phyloP scores from a whole-genome alignment of 1,140 invertebrate species.

The Leptinotarsa texana region DNA sequence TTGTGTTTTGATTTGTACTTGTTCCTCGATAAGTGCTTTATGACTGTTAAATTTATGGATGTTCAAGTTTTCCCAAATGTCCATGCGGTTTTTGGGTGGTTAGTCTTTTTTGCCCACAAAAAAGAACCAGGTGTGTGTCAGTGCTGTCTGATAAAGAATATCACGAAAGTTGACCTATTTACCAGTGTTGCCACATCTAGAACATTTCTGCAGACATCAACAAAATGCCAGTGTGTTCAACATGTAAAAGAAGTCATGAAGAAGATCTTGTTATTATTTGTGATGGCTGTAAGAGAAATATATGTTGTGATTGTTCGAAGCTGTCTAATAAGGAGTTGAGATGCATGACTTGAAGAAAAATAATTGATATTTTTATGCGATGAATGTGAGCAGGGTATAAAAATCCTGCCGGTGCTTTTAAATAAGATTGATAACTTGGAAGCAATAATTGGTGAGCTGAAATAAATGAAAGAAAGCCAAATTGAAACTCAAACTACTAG shows the following conservation, averaged over 20 bases:
- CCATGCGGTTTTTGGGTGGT: background rate
- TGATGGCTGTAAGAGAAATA: background rate
- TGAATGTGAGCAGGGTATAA: background rate
- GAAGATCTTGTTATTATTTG: background rate
- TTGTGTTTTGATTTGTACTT: no score
- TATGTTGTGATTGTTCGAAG: conserved; percentile 3
- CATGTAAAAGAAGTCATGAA: conserved; percentile 2
- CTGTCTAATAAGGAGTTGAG: background rate
- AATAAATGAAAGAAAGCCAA: no score
- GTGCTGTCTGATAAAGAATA: background rate
- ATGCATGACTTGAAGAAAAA: conserved; percentile 7
- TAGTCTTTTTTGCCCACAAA: background rate
- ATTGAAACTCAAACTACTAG: no score
- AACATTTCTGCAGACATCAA: no score
- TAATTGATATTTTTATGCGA: background rate
- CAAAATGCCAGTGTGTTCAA: conserved; percentile 6
- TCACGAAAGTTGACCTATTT: background rate
- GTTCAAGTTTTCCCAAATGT: no score
- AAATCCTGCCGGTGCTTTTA: background rate
- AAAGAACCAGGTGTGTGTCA: background rate
- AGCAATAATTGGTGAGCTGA: no score
- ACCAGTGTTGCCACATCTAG: background rate
- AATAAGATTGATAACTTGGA: no score
- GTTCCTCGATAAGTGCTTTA: no score
- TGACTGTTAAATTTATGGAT: no score